Evolutionary conservation across 2,888 invertebrate genomes (phyloP), one percentile per base, ranked within the genome.

Genomic region (Lymantria monacha): DNA sequence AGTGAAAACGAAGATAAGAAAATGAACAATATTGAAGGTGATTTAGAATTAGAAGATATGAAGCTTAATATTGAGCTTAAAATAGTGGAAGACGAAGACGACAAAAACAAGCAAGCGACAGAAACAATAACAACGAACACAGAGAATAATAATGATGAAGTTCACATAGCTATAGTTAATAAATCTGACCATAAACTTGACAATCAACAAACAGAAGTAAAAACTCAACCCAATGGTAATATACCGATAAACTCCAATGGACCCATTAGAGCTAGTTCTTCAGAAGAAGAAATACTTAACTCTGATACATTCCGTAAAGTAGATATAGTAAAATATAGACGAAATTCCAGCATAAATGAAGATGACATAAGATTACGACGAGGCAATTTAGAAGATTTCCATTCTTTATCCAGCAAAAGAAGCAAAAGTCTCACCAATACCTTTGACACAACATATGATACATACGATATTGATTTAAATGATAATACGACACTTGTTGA

Each of bases 61-160:
- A 85, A 85, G 63, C 67, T 87, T 36, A 82, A 81, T 51, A 74
- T 89, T 55, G 91, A 92, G 65, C 79, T 92, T 31, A 89, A 90
- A 79, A 92, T 92, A 46, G 76, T 90, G 40, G 92, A 92, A 80
- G 91, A 92, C 51, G 83, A 85, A 69, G 91, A 91, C 37, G 61
- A 63, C 9, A 64, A 71, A 44, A 53, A 58, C 14, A 59, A 60
- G 49, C 56, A 48, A 22, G 57, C 37, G 14, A 52, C 48, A 40
- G 40, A 51, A 11, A 46, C 57, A 51, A 51, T 50, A 40, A 54
- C 54, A 31, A 44, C 59, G 42, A 52, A 61, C 45, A 49, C 36
- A 10, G 57, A 22, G 44, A 61, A 50, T 40, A 45, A 54, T 53
- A 53, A 53, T 51, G 46, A 53, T 49, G 45, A 53, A 38, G 49